These are phyloP conservation scores for Rhincodon typus DNA, from an alignment of 2,797 vertebrate species.

Conservation along the genomic window DNA sequence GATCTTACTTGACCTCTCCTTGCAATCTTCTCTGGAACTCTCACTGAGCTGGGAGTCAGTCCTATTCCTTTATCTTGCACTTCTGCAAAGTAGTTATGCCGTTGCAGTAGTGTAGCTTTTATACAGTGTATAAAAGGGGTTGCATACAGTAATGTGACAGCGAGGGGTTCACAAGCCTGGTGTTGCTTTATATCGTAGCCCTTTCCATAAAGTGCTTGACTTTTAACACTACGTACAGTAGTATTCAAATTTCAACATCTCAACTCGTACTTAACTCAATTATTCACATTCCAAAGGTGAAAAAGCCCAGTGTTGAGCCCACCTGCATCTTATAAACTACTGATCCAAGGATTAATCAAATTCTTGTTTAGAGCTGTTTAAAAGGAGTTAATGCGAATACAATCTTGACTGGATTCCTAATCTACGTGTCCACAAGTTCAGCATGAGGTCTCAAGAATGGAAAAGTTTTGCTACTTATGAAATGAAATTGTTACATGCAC, in stretches of 20 bases:
- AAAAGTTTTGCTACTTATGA: background rate
- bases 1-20: background rate
- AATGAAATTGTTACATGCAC: background rate
- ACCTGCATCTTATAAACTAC: background rate
- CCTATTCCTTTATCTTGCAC: background rate
- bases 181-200: background rate
- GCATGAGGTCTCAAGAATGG: background rate
- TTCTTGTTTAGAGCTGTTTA: background rate
- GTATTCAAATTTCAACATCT: background rate
- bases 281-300: background rate
- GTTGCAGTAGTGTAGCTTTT: background rate
- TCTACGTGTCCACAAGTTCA: background rate
- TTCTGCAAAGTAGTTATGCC: background rate
- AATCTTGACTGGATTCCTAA: background rate
- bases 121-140: background rate
- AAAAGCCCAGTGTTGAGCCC: background rate
- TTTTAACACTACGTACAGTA: background rate
- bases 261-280: background rate
- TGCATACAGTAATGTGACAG: background rate
- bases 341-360: background rate
- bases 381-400: background rate
- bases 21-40: background rate
- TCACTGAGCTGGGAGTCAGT: background rate
- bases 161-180: background rate
- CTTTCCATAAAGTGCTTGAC: background rate